Base-by-base conservation (phyloP, 1,140 invertebrate genomes). In the Campoletis sonorensis region DNA sequence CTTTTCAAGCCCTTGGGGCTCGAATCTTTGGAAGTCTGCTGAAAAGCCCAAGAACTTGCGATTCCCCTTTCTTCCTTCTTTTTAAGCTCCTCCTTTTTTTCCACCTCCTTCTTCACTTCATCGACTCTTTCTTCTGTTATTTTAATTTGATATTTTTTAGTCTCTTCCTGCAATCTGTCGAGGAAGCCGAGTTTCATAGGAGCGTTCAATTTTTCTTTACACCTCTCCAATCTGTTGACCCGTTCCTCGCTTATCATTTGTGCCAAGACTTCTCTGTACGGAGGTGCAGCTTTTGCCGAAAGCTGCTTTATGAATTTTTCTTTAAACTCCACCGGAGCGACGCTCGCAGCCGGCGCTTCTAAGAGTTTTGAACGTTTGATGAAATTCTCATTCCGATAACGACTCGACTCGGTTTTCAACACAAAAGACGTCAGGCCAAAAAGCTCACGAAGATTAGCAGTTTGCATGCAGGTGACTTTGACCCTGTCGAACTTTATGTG, bases 381-480 rank as follows among this genome's bases (percentile, higher is more conserved):
- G 13, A 45, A 45, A 13, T n/a, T 10, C 87, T 87, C 37, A 90
- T 79, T 82, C 91, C 89, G 7, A 90, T 80, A 1, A 79, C 54
- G 5, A 90, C 85, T 83, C 40, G 40, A 45, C 11, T 92, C 91
- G 21, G 90, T 91, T 79, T 87, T 86, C 0, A 91, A 80, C 33
- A 87, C 85, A 0, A 92, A 84, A 18, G 89, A 91, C 8, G 82
- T 81, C 0, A 92, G 76, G 16, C 91, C 91, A 85, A 92, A 92
- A 3, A 92, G 33, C 67, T 88, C 89, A 81, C 87, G 86, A 0
- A 87, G 86, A 87, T 92, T 92, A 7, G 90, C 90, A 0, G 90
- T 86, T 33, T 92, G 91, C 90, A 91, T 90, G 10, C 91, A 92
- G 0, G 89, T 91, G 7, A 91, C 86, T 82, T 92, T 92, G 1